Conservation (phyloP, 1,140 invertebrate genomes). For the Lerema accius region DNA sequence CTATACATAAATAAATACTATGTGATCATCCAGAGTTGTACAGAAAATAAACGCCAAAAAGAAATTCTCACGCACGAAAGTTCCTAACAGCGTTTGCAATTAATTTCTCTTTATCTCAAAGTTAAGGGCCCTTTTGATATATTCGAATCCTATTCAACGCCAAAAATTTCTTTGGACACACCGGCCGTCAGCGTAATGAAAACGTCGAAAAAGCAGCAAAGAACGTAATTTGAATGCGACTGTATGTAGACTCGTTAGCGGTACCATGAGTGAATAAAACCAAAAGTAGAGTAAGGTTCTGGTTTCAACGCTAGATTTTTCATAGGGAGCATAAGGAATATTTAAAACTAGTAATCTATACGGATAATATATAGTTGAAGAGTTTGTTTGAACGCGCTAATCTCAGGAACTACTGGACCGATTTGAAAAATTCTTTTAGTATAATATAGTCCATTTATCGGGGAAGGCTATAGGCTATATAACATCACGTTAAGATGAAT, state of each 20-base stretch:
- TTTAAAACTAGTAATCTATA: too few species aligned
- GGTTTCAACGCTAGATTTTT: not conserved
- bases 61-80: not conserved
- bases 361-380: too few species aligned
- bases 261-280: conserved; percentile 24
- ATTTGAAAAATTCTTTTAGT: too few species aligned
- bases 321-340: not conserved
- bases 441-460: too few species aligned
- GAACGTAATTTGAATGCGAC: conserved; percentile 36
- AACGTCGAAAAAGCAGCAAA: conserved; percentile 39
- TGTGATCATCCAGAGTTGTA: too few species aligned
- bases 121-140: conserved; percentile 16
- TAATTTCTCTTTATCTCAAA: conserved; percentile 24
- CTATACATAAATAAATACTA: too few species aligned
- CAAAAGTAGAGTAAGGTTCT: conserved; percentile 26
- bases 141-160: conserved; percentile 29
- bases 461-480: too few species aligned
- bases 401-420: too few species aligned
- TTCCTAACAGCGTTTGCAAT: conserved; percentile 14
- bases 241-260: conserved; percentile 39
- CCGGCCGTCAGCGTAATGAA: conserved; percentile 31
- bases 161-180: conserved; percentile 36
- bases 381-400: too few species aligned
- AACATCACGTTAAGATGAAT: too few species aligned
- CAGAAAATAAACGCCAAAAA: not conserved